Percentiles rank a stretch among this genome's conserved stretches.
Conservation (phyloP, 2,888 invertebrate species). For the Hydriomena furcata region DNA sequence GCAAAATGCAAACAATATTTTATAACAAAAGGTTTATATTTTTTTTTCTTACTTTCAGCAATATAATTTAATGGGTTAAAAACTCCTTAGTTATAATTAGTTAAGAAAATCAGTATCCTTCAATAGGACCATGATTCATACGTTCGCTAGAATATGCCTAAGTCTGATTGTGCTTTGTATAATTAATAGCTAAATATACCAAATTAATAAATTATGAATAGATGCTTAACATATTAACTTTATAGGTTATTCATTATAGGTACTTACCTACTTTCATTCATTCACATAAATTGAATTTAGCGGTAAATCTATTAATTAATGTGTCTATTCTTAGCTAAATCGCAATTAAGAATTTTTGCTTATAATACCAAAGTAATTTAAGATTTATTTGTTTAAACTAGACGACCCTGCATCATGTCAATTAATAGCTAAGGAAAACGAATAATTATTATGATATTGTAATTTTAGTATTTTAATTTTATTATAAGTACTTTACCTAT, state of each 20-base stretch:
- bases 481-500: constrained; percentile 10
- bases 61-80: constrained; percentile 62
- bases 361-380: constrained; percentile 57
- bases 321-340: too few species aligned
- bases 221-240: constrained; percentile 6
- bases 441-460: constrained; percentile 56
- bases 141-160: constrained; percentile 80
- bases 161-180: constrained; percentile 78
- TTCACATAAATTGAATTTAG: background rate
- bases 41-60: constrained; percentile 59
- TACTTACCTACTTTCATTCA: background rate
- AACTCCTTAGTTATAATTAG: constrained; percentile 51
- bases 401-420: constrained; percentile 76
- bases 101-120: constrained; percentile 60
- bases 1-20: constrained; percentile 30
- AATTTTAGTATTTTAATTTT: constrained; percentile 52
- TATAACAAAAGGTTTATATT: constrained; percentile 34
- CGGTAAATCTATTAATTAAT: constrained; percentile 17
- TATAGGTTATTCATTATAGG: constrained; percentile 10
- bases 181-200: constrained; percentile 62
- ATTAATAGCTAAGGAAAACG: constrained; percentile 70
- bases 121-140: constrained; percentile 73
- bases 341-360: too few species aligned
- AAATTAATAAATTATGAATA: constrained; percentile 30
- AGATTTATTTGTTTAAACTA: constrained; percentile 46